Percentiles rank a stretch among this genome's conserved stretches.
Conservation (phyloP, 2,113 vertebrate species). For the Taurulus bubalis region DNA sequence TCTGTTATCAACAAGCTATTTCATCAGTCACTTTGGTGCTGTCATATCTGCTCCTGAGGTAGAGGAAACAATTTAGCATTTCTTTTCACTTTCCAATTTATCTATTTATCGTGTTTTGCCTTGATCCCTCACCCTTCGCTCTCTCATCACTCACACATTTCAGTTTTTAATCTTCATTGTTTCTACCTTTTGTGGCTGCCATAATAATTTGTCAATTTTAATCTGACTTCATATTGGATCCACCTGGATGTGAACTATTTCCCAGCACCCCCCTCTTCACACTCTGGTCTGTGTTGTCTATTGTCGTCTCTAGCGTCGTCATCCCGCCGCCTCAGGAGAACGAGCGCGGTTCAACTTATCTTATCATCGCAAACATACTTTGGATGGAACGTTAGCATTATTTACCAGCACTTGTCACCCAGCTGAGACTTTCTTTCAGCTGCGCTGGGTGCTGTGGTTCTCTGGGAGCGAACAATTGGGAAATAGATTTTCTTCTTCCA, state of each 20-base stretch:
- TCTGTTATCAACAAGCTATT: neutral
- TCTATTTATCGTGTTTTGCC: neutral
- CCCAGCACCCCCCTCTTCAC: neutral
- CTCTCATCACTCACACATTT: neutral
- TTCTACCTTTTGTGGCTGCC: neutral
- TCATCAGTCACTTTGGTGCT: neutral
- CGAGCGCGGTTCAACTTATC: conserved; percentile 5
- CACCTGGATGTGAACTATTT: neutral
- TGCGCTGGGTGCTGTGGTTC: neutral
- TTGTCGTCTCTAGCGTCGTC: conserved; percentile 11
- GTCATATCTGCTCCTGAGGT: neutral
- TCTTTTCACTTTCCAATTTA: neutral
- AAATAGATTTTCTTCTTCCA: neutral
- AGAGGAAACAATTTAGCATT: neutral
- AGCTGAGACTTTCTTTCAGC: neutral
- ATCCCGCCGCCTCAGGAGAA: conserved; percentile 1
- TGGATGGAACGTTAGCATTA: conserved; percentile 5
- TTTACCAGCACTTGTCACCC: conserved; percentile 8
- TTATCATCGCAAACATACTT: conserved; percentile 25
- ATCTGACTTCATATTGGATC: neutral
- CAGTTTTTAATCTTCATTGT: neutral
- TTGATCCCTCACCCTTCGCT: neutral
- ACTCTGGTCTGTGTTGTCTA: neutral
- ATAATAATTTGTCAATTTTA: neutral
- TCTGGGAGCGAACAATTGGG: conserved; percentile 2